Evolutionary conservation across 2,113 vertebrate species (phyloP), one percentile per base, ranked within the genome.

Genomic region (Vulpes ferrilata): DNA sequence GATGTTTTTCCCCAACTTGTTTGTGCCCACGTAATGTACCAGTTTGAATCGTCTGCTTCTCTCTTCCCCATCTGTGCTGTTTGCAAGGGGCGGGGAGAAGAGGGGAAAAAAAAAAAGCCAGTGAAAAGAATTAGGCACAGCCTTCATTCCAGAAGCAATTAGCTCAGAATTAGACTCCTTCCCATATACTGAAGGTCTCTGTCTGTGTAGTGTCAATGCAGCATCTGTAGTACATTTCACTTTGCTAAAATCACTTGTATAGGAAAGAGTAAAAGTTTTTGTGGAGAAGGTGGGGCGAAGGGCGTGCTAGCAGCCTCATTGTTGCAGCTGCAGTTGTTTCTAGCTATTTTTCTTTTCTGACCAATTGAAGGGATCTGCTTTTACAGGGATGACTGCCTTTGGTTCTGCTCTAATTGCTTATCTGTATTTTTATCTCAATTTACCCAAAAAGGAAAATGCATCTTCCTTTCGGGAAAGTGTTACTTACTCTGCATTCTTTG

Each of bases 21-120:
- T 94, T 88, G 98, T 98, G 98, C 98, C 98, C 98, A 97, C 98
- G 43, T 92, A 93, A 96, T 84, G 96, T 98, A 97, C 93, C 91
- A 8, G 22, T 76, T 93, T 97, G 93, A 97, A 95, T 91, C 94
- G 7, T 96, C 97, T 96, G 96, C 96, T 83, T 96, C 64, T 93
- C 96, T 96, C 79, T 2, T 97, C 80, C 93, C 96, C 78, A 96
- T 95, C 81, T 96, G 85, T 96, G 79, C 84, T 86, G 92, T 97
- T 98, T 95, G 65, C 84, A 76, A 90, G 62, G 57, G 43, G 20
- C 0, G 4, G 74, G 73, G 76, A 95, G 93, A 82, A 81, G 81
- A 65, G 71, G 10, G 43, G 35, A 48, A 13, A 38, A 3, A 55
- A 27, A 65, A 9, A 35, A 82, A 74, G 35, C 20, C 5, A 97